Evolutionary conservation across 2,888 invertebrate species (phyloP).

Genomic region (Malachius bipustulatus): DNA sequence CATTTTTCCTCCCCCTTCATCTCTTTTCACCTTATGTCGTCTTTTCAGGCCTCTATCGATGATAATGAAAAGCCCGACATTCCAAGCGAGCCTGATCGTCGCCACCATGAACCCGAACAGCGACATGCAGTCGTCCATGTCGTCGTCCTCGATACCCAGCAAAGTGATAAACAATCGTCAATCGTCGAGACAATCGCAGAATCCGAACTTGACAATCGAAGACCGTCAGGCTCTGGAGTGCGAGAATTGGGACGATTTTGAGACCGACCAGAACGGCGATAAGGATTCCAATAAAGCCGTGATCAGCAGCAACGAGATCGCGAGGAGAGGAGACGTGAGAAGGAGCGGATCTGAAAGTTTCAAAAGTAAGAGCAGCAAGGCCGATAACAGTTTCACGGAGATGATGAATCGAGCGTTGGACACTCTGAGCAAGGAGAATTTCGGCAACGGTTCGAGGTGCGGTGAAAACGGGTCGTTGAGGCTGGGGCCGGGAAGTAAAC

Average conservation of each 20-base stretch:
- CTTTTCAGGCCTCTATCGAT: constrained; percentile 57
- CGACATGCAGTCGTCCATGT: constrained; percentile 25
- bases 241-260: constrained; percentile 27
- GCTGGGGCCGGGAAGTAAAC: constrained; percentile 9
- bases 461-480: constrained; percentile 3
- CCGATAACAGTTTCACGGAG: too few species aligned
- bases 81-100: constrained; percentile 69
- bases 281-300: constrained; percentile 3
- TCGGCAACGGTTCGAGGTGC: neutral
- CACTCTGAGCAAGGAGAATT: constrained; percentile 2
- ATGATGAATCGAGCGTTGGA: neutral
- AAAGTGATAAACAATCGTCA: constrained; percentile 19
- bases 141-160: constrained; percentile 16
- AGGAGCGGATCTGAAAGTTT: neutral
- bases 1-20: constrained; percentile 53
- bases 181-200: too few species aligned
- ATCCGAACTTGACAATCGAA: constrained; percentile 21
- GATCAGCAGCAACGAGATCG: constrained; percentile 3
- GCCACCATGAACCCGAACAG: constrained; percentile 58
- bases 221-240: constrained; percentile 25
- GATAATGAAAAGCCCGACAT: constrained; percentile 57
- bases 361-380: constrained; percentile 3
- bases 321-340: neutral
- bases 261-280: constrained; percentile 14
- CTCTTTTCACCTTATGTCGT: constrained; percentile 19